Base-by-base conservation (phyloP, 2,888 invertebrate genomes). In the Polydrusus pterygomalis region DNA sequence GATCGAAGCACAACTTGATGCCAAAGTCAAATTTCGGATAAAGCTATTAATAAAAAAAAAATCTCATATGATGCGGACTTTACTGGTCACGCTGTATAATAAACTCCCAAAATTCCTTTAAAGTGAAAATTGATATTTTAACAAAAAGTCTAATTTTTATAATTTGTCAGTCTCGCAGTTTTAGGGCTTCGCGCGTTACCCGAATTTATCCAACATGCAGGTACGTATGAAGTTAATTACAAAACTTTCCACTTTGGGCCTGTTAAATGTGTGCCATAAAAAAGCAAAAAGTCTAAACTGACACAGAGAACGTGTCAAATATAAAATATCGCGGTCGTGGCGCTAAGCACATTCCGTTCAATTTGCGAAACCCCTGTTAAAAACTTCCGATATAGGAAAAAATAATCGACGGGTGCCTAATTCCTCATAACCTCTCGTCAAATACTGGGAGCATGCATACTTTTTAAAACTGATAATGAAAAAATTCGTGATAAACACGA, bases 391-490 rank as follows among this genome's bases (percentile, higher is more conserved):
- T 65, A 70, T 20, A 60, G 73, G 69, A 62, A 77, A 74, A 70
- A 71, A 75, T 67, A 78, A 70, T 63, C 78, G 71, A 7, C 13
- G 70, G 38, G 45, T 15, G 45, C 64, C 69, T 58, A 72, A 68
- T 75, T 75, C 70, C 75, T 75, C 72, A 70, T 72, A 72, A 73
- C 75, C 34, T 74, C 75, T 72, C 62, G 65, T 74, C 75, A 72
- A 75, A 78, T 75, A 78, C 75, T 30, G 62, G 69, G 51, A 73
- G 75, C 78, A 78, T 78, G 78, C 78, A 75, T 75, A 78, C 78
- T 78, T 78, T 78, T 75, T 75, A 64, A 75, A 78, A 75, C 70
- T 75, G 75, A 73, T 78, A 78, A 78, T 78, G 78, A 78, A 78
- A 78, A 77, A 78, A 72, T 73, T 77, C 75, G 65, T 54, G 75